Conservation (phyloP, 2,888 invertebrate genomes). For the Stenolophus ochropezus region DNA sequence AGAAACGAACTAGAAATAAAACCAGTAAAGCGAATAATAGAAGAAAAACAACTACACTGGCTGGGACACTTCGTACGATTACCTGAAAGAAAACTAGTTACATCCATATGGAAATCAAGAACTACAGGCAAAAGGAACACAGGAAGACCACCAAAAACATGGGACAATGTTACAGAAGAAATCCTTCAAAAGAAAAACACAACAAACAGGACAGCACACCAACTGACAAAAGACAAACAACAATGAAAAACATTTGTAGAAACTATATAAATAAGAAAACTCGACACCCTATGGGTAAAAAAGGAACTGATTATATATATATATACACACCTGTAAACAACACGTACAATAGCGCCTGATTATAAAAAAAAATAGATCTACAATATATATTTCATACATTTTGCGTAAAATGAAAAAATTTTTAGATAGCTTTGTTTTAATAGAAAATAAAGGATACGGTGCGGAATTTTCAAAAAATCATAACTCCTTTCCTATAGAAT, state of each 20-base stretch:
- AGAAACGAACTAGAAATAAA: not conserved
- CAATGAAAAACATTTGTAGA: not conserved
- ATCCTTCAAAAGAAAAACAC: not conserved
- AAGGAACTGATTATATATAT: not conserved
- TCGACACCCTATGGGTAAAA: not conserved
- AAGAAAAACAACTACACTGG: not conserved
- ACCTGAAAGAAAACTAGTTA: not conserved
- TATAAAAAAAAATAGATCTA: too few relatives aligned
- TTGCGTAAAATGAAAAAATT: too few relatives aligned
- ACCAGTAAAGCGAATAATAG: not conserved
- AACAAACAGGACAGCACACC: not conserved
- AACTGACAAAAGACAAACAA: not conserved
- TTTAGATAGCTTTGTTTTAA: too few relatives aligned
- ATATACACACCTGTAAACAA: too few relatives aligned
- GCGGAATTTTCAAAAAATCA: too few relatives aligned
- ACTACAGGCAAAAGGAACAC: not conserved
- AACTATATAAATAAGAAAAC: not conserved
- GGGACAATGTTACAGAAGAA: not conserved
- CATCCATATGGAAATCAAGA: not conserved
- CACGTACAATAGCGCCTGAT: too few relatives aligned
- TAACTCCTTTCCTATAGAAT: too few relatives aligned
- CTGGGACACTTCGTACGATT: not conserved
- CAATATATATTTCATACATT: too few relatives aligned
- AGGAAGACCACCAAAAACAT: slow-evolving; percentile 2
- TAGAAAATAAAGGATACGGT: too few relatives aligned